Percentiles rank a stretch among this genome's conserved stretches.
phyloP scores from a whole-genome alignment of 1,140 invertebrate genomes.

The Charaxes varanes region DNA sequence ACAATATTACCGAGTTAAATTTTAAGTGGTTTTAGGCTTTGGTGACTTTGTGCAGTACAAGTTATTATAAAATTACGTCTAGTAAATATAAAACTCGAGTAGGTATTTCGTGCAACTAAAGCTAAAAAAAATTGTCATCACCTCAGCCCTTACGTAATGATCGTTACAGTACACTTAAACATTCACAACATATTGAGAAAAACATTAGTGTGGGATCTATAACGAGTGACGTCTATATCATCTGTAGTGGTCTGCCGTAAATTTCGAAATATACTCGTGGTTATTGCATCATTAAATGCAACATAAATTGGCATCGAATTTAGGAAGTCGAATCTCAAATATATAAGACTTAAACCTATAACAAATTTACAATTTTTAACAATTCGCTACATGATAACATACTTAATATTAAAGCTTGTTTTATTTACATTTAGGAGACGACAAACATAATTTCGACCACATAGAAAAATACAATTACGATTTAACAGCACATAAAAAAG shows the following conservation, averaged over 20 bases:
- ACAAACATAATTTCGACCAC: conserved; percentile 35
- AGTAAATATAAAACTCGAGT: conserved; percentile 55
- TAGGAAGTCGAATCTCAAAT: conserved; percentile 49
- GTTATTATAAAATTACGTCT: conserved; percentile 45
- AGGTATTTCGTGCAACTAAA: conserved; percentile 51
- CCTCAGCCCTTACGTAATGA: conserved; percentile 17
- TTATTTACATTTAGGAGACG: conserved; percentile 46
- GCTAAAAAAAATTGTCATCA: conserved; percentile 30
- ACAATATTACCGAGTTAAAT: too few relatives aligned
- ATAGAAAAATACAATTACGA: conserved; percentile 43
- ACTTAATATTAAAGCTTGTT: conserved; percentile 66
- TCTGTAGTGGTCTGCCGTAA: not conserved
- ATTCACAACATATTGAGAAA: conserved; percentile 16
- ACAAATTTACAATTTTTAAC: conserved; percentile 67
- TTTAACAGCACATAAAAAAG: conserved; percentile 31
- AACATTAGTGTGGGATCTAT: conserved; percentile 17
- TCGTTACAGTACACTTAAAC: conserved; percentile 16
- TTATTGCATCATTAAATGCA: conserved; percentile 20
- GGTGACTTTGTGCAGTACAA: conserved; percentile 57
- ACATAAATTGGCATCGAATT: conserved; percentile 41
- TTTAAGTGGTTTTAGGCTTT: conserved; percentile 24
- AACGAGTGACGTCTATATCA: conserved; percentile 22
- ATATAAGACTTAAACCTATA: conserved; percentile 48
- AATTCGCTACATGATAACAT: conserved; percentile 52
- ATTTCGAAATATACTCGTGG: conserved; percentile 13